A percentile compares a stretch with the other conserved stretches of the same genome.
Evolutionary conservation across 2,888 invertebrate genomes (phyloP).

Genomic region (Athetis lepigone): DNA sequence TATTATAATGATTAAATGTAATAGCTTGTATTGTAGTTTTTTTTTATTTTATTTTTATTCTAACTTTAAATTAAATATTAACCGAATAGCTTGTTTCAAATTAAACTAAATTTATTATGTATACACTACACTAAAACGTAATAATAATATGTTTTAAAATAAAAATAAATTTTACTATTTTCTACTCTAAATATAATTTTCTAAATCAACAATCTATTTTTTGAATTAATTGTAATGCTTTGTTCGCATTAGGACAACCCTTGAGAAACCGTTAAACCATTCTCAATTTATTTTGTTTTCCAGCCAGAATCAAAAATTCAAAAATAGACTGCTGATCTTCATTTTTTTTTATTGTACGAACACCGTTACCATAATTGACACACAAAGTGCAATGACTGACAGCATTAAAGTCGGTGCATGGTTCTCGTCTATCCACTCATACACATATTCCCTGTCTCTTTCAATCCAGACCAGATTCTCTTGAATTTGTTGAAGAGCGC

Average conservation of each 20-base stretch:
- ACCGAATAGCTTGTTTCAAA: too few species aligned
- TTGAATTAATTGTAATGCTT: background rate
- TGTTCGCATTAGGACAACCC: background rate
- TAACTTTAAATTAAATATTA: background rate
- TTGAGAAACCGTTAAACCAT: background rate
- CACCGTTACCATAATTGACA: constrained; percentile 73
- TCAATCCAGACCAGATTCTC: constrained; percentile 74
- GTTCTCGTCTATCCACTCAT: constrained; percentile 86
- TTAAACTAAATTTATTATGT: constrained; percentile 2
- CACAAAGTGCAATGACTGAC: constrained; percentile 73
- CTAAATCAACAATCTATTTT: constrained; percentile 17
- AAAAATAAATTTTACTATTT: background rate
- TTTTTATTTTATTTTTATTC: background rate
- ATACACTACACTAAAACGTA: background rate
- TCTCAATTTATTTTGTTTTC: too few species aligned
- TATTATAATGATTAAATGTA: constrained; percentile 1
- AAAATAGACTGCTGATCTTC: constrained; percentile 21
- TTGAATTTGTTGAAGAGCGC: constrained; percentile 58
- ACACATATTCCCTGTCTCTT: constrained; percentile 68
- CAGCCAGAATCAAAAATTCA: background rate
- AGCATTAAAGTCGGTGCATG: constrained; percentile 76
- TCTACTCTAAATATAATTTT: background rate
- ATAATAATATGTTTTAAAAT: background rate
- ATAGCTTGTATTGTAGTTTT: constrained; percentile 57
- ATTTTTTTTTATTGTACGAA: constrained; percentile 68